Evolutionary conservation across 2,888 invertebrate genomes (phyloP), one percentile per base, ranked within the genome.

Genomic region (Mayetiola destructor): DNA sequence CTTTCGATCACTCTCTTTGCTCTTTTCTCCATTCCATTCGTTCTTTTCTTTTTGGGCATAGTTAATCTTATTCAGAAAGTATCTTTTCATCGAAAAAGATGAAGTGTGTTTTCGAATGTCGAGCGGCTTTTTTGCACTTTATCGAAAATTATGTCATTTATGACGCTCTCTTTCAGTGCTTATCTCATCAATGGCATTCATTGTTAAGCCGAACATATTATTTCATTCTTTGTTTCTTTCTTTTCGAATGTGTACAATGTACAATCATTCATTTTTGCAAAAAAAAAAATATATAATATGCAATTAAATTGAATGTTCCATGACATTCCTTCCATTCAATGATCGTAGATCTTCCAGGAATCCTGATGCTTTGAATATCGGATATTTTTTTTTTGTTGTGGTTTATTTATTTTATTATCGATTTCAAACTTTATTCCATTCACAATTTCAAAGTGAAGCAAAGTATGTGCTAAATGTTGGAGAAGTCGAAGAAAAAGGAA

Each of bases 111-210:
- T n/a, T n/a, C n/a, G n/a, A n/a, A n/a, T n/a, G n/a, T n/a, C n/a
- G n/a, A n/a, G n/a, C 16, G n/a, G 14, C n/a, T 23, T 2, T 12
- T 27, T 48, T 48, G 48, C 48, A 1, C 5, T 48, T 27, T 48
- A 48, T 48, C 48, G 48, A 48, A 48, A n/a, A 48, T 48, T 48
- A 48, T 48, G 48, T 27, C 48, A 48, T 48, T 48, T 27, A 48
- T 8, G 32, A 48, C 27, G n/a, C n/a, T 27, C 27, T 3, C 27
- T 48, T 23, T 27, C 48, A 48, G n/a, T n/a, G 48, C 4, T 27
- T n/a, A 48, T n/a, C n/a, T n/a, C n/a, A n/a, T n/a, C n/a, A n/a
- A n/a, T n/a, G n/a, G n/a, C n/a, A n/a, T n/a, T n/a, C n/a, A n/a
- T 48, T 48, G 48, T 48, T 48, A 23, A n/a, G n/a, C n/a, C n/a